Conservation (phyloP, 1,140 invertebrate genomes). For the Babylonia areolata region DNA sequence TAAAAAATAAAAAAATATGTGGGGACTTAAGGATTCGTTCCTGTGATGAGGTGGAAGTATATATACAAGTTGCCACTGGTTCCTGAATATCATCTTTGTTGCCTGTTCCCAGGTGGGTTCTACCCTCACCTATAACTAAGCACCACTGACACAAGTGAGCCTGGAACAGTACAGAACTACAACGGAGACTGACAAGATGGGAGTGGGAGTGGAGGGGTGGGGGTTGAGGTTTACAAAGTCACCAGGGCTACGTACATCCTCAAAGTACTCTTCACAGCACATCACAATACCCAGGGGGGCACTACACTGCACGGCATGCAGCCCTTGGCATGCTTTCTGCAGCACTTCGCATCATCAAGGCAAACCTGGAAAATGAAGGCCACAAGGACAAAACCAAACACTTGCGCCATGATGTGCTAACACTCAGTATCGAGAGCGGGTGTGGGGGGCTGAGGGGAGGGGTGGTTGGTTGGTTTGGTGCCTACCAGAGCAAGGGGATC, state of each 20-base stretch:
- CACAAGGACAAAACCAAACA: not conserved
- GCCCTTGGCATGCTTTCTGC: not conserved
- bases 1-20: too few relatives aligned
- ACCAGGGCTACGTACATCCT: too few relatives aligned
- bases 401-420: not conserved
- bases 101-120: too few relatives aligned
- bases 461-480: too few relatives aligned
- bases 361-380: not conserved
- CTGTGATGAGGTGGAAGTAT: too few relatives aligned
- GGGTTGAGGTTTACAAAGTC: not conserved
- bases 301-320: not conserved
- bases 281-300: not conserved
- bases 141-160: too few relatives aligned
- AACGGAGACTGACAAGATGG: not conserved
- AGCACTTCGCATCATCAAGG: too few relatives aligned
- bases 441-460: not conserved
- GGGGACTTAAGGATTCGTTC: too few relatives aligned
- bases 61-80: too few relatives aligned
- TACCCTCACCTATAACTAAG: too few relatives aligned
- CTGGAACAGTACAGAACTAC: not conserved
- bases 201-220: too few relatives aligned
- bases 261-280: not conserved
- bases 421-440: not conserved
- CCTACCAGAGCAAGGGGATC: constrained; percentile 37
- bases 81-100: too few relatives aligned